These are phyloP conservation scores for Microcebus tavaratra DNA, from an alignment of 2,113 vertebrate genomes.

Conservation along the genomic window DNA sequence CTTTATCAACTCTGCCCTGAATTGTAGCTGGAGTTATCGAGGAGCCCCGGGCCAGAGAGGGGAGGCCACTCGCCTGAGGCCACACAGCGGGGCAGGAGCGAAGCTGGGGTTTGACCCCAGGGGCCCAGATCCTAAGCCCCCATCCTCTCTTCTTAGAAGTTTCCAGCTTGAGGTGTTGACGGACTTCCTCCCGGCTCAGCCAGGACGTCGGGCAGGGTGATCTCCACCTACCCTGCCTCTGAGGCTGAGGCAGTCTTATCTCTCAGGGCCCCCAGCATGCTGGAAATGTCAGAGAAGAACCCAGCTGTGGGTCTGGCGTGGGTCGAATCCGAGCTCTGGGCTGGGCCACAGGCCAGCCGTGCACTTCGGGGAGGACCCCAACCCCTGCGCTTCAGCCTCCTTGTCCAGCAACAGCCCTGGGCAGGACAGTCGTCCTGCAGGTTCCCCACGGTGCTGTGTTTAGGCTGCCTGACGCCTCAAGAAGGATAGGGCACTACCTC, in stretches of 20 bases:
- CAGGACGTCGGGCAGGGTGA: accelerated
- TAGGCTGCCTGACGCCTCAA: background rate
- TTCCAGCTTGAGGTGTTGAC: background rate
- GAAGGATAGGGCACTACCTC: background rate
- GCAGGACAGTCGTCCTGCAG: background rate
- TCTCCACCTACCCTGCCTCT: background rate
- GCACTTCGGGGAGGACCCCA: background rate
- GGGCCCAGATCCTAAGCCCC: background rate
- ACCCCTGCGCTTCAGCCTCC: background rate
- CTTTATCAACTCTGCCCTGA: background rate
- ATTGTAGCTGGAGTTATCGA: background rate
- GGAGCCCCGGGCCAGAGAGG: background rate
- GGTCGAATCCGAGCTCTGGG: background rate
- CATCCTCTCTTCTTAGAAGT: background rate
- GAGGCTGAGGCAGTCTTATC: background rate
- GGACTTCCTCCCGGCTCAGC: background rate
- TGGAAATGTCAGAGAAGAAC: background rate
- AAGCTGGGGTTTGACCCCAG: background rate
- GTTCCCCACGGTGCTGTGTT: no score
- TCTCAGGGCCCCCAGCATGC: background rate
- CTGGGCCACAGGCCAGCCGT: background rate
- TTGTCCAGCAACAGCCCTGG: background rate
- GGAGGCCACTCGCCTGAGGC: background rate
- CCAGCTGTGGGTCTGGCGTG: accelerated
- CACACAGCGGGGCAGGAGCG: background rate